Base-by-base conservation (phyloP, 2,113 vertebrate genomes). In the Pipa parva region DNA sequence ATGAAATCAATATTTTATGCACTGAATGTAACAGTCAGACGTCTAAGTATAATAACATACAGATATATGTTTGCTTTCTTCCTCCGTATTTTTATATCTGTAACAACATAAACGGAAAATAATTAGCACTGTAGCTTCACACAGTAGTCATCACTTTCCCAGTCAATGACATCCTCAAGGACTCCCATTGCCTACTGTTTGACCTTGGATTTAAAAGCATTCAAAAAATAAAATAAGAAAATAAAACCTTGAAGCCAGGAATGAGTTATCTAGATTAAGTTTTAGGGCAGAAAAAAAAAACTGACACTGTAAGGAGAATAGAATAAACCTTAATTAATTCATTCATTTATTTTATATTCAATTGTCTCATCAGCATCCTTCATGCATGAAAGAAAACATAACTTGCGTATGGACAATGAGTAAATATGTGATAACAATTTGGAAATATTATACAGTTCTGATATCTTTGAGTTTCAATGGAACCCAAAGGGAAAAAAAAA, bases 121-220 rank as follows among this genome's bases (percentile, higher is more conserved):
- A 91, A 88, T 79, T 87, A 89, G 87, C 81, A 71, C 76, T 75
- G 67, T 63, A 82, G 83, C 77, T 81, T 82, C 83, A 90, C 73
- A 79, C 46, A 21, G 46, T 77, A 91, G 87, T 88, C 84, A 90
- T 88, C 89, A 86, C 80, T 91, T 92, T 88, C 88, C 86, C 80
- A 88, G 87, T 86, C 90, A 91, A 91, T 89, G 89, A 91, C 91
- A 83, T 75, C 78, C 87, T 90, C 91, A 94, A 93, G 93, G 92
- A 87, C 85, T 75, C 84, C 71, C 80, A 73, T 85, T 89, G 88
- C 86, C 80, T 84, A 76, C 82, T 48, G 52, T 76, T 80, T 92
- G 90, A 95, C 91, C 92, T 92, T 94, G 85, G 74, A 84, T 84
- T 87, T 85, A 83, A 87, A 86, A 87, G 76, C 85, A 81, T 81